Evolutionary conservation across 2,797 vertebrate genomes (phyloP).

Genomic region (Betta splendens): DNA sequence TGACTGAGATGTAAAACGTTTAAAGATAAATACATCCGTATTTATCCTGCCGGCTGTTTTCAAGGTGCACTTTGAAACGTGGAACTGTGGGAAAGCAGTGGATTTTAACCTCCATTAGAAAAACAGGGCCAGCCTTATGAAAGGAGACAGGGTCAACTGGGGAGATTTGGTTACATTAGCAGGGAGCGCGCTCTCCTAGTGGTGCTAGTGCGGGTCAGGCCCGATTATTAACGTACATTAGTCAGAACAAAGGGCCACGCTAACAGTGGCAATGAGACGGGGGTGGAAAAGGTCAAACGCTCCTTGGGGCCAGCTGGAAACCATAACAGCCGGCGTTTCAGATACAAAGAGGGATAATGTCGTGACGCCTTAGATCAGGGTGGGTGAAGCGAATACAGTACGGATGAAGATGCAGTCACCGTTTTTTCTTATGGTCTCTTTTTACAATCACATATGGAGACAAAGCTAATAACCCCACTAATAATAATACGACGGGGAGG

Average conservation of each 20-base stretch:
- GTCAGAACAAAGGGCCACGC: conserved; percentile 50
- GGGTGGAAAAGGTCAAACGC: conserved; percentile 60
- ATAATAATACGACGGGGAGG: conserved; percentile 33
- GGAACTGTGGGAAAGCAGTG: conserved; percentile 36
- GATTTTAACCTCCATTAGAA: conserved; percentile 56
- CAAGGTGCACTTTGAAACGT: conserved; percentile 22
- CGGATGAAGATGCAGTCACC: conserved; percentile 49
- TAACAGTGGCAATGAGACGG: conserved; percentile 49
- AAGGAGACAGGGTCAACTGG: conserved; percentile 63
- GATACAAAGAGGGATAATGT: conserved; percentile 47
- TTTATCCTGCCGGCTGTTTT: conserved; percentile 12
- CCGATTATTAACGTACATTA: conserved; percentile 68
- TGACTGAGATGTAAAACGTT: conserved; percentile 6
- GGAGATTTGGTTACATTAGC: conserved; percentile 65
- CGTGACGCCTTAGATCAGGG: conserved; percentile 41
- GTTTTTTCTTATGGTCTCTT: conserved; percentile 3
- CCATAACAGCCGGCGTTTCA: conserved; percentile 57
- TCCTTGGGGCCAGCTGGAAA: conserved; percentile 61
- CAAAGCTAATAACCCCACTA: conserved; percentile 31
- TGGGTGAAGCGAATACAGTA: conserved; percentile 38
- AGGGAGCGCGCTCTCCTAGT: conserved; percentile 43
- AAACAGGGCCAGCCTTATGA: conserved; percentile 46
- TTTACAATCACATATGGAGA: conserved; percentile 35
- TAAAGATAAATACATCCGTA: conserved; percentile 12
- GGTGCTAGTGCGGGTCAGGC: conserved; percentile 55